Percentiles rank a stretch among this genome's conserved stretches.
These are phyloP conservation scores for Manis pentadactyla DNA, from an alignment of 2,797 vertebrate genomes.

Conservation along the genomic window DNA sequence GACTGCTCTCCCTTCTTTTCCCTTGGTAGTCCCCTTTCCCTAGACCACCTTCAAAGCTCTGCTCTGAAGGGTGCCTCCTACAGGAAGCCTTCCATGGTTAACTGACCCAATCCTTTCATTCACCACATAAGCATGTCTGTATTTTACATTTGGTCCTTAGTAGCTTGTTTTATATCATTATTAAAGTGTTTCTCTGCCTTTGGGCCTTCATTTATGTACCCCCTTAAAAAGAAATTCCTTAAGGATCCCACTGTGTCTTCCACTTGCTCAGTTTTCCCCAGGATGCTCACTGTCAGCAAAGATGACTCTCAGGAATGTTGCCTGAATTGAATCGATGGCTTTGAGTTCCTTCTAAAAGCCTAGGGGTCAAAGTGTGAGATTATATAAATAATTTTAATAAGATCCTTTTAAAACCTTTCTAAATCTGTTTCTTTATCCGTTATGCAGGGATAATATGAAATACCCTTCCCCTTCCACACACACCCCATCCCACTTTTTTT, in stretches of 20 bases:
- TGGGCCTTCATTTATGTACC: background rate
- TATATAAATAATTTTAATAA: background rate
- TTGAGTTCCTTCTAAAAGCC: background rate
- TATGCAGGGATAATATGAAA: background rate
- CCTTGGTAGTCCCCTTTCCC: background rate
- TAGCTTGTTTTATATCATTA: conserved; percentile 2
- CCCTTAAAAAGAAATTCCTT: background rate
- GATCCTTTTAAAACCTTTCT: background rate
- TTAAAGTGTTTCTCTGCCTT: background rate
- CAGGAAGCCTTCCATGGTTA: conserved; percentile 29
- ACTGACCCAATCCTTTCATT: background rate
- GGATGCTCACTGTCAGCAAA: background rate
- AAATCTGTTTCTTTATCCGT: background rate
- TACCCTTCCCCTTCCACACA: background rate
- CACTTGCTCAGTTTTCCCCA: background rate
- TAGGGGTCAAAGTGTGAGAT: fast-evolving
- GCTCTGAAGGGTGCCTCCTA: background rate
- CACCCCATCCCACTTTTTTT: too few relatives aligned
- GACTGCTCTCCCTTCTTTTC: background rate
- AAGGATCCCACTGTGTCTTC: background rate
- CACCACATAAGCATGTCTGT: background rate
- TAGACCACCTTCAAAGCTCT: conserved; percentile 10
- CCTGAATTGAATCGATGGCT: background rate
- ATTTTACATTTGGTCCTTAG: background rate
- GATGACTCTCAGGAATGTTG: background rate